A percentile compares a stretch with the other conserved stretches of the same genome.
Conservation (phyloP, 1,140 invertebrate species). For the Bombus superbus region DNA sequence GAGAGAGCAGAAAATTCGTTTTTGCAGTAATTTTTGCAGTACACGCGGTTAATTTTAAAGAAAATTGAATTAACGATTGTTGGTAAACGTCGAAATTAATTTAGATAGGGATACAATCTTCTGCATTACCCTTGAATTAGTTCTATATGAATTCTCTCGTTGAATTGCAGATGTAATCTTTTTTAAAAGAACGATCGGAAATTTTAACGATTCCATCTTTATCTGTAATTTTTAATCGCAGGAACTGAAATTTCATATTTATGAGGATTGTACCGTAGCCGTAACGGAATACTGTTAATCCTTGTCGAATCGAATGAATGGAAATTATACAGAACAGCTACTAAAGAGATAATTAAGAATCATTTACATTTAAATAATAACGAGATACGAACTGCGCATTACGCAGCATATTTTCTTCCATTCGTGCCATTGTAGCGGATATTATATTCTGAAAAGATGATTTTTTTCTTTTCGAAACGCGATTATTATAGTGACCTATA, state of each 20-base stretch:
- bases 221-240: background rate
- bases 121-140: background rate
- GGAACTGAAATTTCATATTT: slow-evolving; percentile 6
- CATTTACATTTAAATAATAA: background rate
- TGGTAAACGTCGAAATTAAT: no score
- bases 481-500: no score
- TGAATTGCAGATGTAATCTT: background rate
- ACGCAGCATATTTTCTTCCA: background rate
- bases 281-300: background rate
- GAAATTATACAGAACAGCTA: background rate
- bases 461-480: background rate
- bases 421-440: background rate
- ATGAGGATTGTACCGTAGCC: background rate
- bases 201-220: background rate
- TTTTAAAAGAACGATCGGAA: background rate
- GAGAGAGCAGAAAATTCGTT: no score
- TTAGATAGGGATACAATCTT: no score
- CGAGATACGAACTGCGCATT: background rate
- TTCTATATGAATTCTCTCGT: background rate
- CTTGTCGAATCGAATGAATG: background rate
- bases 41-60: no score
- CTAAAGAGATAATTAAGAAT: slow-evolving; percentile 3
- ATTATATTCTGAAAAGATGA: background rate
- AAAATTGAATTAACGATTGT: no score
- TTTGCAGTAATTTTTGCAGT: no score